phyloP scores from a whole-genome alignment of 1,140 invertebrate species.

The Schlechtendalia chinensis region DNA sequence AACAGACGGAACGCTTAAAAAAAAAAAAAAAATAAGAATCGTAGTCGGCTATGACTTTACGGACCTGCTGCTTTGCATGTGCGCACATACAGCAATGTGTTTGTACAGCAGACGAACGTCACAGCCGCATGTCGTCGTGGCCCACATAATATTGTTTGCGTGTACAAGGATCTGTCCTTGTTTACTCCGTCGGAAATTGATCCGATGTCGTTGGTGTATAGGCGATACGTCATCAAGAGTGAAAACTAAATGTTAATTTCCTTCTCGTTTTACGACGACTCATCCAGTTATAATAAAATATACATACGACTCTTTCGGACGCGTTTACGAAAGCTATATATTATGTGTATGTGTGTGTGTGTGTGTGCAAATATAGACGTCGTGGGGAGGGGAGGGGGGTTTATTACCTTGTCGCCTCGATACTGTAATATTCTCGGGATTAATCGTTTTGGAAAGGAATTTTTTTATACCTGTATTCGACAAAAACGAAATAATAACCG shows the following conservation, averaged over 20 bases:
- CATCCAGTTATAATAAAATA: neutral
- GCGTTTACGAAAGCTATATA: neutral
- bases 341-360: no score
- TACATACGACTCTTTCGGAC: neutral
- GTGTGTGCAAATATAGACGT: neutral
- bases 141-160: conserved; percentile 4
- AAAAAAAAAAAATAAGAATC: no score
- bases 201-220: neutral
- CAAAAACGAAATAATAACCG: neutral
- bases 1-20: no score
- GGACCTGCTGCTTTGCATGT: conserved; percentile 9
- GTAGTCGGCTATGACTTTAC: neutral
- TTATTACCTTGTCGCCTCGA: neutral
- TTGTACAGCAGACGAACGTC: no score
- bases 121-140: neutral
- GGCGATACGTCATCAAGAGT: neutral
- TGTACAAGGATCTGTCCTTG: neutral
- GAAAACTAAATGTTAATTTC: conserved; percentile 1
- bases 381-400: no score
- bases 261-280: conserved; percentile 4
- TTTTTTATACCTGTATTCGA: neutral
- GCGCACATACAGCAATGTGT: neutral
- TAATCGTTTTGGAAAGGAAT: conserved; percentile 22
- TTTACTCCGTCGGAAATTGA: neutral
- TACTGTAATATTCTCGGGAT: neutral